phyloP scores from a whole-genome alignment of 2,888 invertebrate genomes.

The Leucozona laternaria region DNA sequence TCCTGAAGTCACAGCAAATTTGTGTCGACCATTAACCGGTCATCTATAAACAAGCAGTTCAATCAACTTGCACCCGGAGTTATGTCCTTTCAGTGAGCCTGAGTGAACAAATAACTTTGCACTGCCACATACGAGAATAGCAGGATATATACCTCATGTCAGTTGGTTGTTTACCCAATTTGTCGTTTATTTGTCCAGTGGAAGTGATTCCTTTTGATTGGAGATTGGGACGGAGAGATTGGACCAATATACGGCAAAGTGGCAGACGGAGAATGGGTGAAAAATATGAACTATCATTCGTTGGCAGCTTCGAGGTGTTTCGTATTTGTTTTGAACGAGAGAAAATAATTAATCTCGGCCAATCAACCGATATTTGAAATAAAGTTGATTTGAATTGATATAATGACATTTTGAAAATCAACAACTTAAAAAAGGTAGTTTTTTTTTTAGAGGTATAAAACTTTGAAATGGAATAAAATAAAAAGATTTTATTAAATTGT shows the following conservation, averaged over 20 bases:
- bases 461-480: too few species aligned
- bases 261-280: neutral
- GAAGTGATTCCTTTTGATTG: conserved; percentile 53
- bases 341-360: neutral
- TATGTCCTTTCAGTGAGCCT: neutral
- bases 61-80: conserved; percentile 36
- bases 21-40: neutral
- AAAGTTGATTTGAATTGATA: neutral
- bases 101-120: conserved; percentile 27
- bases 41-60: conserved; percentile 18
- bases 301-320: neutral
- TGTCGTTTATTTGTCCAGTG: conserved; percentile 55
- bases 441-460: too few species aligned
- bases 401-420: neutral
- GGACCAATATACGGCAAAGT: neutral
- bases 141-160: neutral
- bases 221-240: conserved; percentile 13
- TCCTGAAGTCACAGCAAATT: neutral
- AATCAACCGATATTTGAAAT: neutral
- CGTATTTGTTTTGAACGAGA: neutral
- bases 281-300: neutral
- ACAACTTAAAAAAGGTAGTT: too few species aligned
- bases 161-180: conserved; percentile 62
- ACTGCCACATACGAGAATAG: neutral
- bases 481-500: too few species aligned